Evolutionary conservation across 2,888 invertebrate species (phyloP).

Genomic region (Eupeodes latifasciatus): DNA sequence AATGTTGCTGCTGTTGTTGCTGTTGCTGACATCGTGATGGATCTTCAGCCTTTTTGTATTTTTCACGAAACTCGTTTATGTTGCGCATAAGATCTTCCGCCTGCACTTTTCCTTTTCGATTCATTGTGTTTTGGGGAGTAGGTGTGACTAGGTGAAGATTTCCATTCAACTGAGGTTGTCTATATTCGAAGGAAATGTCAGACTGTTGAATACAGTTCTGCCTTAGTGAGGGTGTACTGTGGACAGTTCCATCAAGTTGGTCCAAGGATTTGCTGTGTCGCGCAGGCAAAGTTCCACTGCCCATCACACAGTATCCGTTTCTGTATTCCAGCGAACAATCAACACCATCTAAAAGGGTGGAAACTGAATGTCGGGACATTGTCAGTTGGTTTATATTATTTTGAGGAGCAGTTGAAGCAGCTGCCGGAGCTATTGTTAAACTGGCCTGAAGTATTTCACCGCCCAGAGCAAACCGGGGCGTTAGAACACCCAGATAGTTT

Average conservation of each 20-base stretch:
- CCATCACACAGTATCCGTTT: conserved; percentile 78
- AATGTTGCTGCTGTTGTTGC: conserved; percentile 50
- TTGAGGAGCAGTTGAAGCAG: conserved; percentile 71
- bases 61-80: conserved; percentile 87
- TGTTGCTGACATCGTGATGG: conserved; percentile 77
- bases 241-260: conserved; percentile 86
- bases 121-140: conserved; percentile 74
- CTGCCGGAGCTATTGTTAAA: conserved; percentile 87
- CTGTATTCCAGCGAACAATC: conserved; percentile 75
- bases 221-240: conserved; percentile 83
- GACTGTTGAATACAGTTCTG: conserved; percentile 66
- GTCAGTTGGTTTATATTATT: conserved; percentile 80
- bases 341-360: conserved; percentile 84
- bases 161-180: conserved; percentile 70
- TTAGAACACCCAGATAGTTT: conserved; percentile 84
- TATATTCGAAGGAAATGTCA: conserved; percentile 68
- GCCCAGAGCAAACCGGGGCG: conserved; percentile 86
- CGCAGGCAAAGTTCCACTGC: conserved; percentile 87
- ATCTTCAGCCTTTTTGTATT: conserved; percentile 86
- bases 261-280: conserved; percentile 93
- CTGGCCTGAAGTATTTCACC: conserved; percentile 87
- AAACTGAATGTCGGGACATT: conserved; percentile 87
- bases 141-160: conserved; percentile 52
- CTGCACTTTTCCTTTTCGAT: conserved; percentile 81
- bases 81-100: conserved; percentile 86